These are phyloP conservation scores for Tryphoninae sp. DNA, from an alignment of 2,888 invertebrate species.

Conservation along the genomic window DNA sequence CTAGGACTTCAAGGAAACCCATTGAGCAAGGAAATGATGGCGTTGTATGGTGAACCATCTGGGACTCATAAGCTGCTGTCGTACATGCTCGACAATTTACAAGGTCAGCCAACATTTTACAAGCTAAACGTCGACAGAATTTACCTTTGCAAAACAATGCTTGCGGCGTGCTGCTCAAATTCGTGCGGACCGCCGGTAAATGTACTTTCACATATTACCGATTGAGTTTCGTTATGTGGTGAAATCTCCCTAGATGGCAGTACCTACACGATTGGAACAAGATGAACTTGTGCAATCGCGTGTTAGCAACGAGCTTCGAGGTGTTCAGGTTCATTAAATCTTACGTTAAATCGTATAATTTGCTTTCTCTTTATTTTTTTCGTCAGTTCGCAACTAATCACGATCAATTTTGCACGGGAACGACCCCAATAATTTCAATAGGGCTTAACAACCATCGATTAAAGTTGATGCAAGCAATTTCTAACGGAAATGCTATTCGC, in stretches of 20 bases:
- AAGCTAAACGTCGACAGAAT: too few species aligned
- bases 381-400: slow-evolving; percentile 8
- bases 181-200: neutral
- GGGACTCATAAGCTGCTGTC: slow-evolving; percentile 97
- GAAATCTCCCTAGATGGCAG: slow-evolving; percentile 44
- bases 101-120: slow-evolving; percentile 86
- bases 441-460: neutral
- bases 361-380: neutral
- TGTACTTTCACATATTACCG: slow-evolving; percentile 31
- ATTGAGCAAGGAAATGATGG: slow-evolving; percentile 94
- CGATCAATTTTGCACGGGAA: slow-evolving; percentile 17
- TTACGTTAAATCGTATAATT: slow-evolving; percentile 25
- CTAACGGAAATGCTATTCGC: slow-evolving; percentile 19
- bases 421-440: slow-evolving; percentile 28
- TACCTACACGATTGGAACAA: neutral
- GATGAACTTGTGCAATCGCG: slow-evolving; percentile 10
- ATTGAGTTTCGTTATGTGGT: slow-evolving; percentile 7
- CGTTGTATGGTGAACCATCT: slow-evolving; percentile 95
- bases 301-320: slow-evolving; percentile 18
- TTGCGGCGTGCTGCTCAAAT: neutral
- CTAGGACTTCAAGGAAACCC: slow-evolving; percentile 97
- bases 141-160: too few species aligned
- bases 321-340: slow-evolving; percentile 14
- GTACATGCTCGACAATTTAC: slow-evolving; percentile 97
- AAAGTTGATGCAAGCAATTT: slow-evolving; percentile 28